These are phyloP conservation scores for Melanaphis sacchari DNA, from an alignment of 1,140 invertebrate species.

Conservation along the genomic window DNA sequence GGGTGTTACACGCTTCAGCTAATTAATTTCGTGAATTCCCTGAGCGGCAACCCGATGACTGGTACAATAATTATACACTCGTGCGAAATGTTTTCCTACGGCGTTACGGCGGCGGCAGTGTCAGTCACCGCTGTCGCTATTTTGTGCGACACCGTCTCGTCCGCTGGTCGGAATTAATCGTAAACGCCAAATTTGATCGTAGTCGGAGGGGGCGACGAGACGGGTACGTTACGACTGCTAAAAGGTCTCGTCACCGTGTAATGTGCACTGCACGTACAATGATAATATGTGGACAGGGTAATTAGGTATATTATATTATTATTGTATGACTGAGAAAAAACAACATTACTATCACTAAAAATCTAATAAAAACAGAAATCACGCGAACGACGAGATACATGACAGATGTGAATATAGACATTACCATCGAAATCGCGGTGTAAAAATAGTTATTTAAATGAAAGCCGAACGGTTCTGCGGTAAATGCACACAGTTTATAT, in stretches of 20 bases:
- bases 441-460: not conserved
- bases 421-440: too few relatives aligned
- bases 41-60: not conserved
- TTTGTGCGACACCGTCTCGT: not conserved
- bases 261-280: not conserved
- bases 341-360: not conserved
- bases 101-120: not conserved
- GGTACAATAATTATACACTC: not conserved
- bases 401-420: not conserved
- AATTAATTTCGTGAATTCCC: slow-evolving; percentile 3
- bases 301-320: not conserved
- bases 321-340: not conserved
- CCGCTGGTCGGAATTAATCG: slow-evolving; percentile 29
- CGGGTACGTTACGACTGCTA: not conserved
- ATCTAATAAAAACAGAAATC: not conserved
- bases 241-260: slow-evolving; percentile 12
- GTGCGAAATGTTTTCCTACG: slow-evolving; percentile 11
- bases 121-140: not conserved
- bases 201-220: too few relatives aligned
- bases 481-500: not conserved
- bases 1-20: not conserved
- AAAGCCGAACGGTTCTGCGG: not conserved
- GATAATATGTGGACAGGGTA: not conserved
- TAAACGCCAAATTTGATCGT: not conserved
- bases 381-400: not conserved